Base-by-base conservation (phyloP, 2,113 vertebrate genomes). In the Perognathus longimembris region DNA sequence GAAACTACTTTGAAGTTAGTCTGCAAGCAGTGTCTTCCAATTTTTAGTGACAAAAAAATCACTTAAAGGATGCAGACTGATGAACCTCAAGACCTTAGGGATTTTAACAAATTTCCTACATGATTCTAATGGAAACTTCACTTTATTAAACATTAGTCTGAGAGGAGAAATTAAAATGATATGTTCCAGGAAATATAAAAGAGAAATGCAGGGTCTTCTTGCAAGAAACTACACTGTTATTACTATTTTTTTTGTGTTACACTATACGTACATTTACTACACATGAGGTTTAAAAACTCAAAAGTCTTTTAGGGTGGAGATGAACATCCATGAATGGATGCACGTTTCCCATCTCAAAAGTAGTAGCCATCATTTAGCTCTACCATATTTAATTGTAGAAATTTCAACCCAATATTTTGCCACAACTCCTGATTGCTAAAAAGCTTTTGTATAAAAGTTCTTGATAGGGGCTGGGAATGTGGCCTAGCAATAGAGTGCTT, bases 91-190 rank as follows among this genome's bases (percentile, higher is more conserved):
- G 50, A 54, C 12, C 50, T 15, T 54, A 54, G 50, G 50, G 50
- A 54, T 17, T 91, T 84, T 36, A 64, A 74, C 45, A 85, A 85
- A 88, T 78, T 78, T 45, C 59, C 17, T 11, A 85, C 85, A 57
- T 83, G 54, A 90, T 89, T 90, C 64, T 89, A 15, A 71, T 57
- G 54, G 75, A 89, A 93, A 54, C 45, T 75, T 21, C 34, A 20
- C 20, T 69, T 59, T 88, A 78, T 88, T 77, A 82, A 95, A 71
- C 6, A 83, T 0, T 32, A 42, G 22, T 59, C 40, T 61, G 80
- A 83, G 36, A 92, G 74, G 59, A 40, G 28, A 92, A 85, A 90
- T 20, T 78, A 64, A 80, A 64, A 70, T 70, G 50, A 63, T 22
- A 61, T 42, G 40, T 45, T 40, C 77, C 32, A 78, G 32, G 45